phyloP scores from a whole-genome alignment of 2,888 invertebrate genomes.

The Diplazon laetatorius region DNA sequence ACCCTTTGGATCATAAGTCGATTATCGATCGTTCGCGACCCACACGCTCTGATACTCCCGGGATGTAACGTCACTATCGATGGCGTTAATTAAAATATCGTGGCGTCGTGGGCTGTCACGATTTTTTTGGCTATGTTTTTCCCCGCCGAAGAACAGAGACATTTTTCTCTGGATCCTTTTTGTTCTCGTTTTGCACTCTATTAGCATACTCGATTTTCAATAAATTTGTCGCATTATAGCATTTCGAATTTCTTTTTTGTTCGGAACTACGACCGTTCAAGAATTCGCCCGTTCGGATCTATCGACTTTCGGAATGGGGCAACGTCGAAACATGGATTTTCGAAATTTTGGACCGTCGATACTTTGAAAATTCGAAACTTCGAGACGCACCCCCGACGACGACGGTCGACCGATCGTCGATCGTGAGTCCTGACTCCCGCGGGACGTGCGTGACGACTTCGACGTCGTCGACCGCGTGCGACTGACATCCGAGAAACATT shows the following conservation, averaged over 20 bases:
- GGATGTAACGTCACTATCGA: slow-evolving; percentile 74
- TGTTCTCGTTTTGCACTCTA: slow-evolving; percentile 42
- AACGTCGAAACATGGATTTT: too few species aligned
- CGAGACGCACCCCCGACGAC: background rate
- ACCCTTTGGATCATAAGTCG: slow-evolving; percentile 52
- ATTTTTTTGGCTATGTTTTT: too few species aligned
- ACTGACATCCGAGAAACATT: slow-evolving; percentile 55
- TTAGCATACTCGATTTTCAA: slow-evolving; percentile 65
- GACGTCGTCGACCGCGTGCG: slow-evolving; percentile 54
- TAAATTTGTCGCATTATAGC: slow-evolving; percentile 39
- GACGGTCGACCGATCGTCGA: slow-evolving; percentile 48
- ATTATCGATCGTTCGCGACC: slow-evolving; percentile 63
- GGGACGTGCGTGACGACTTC: slow-evolving; percentile 56
- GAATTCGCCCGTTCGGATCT: too few species aligned
- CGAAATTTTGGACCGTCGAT: too few species aligned
- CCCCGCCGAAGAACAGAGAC: slow-evolving; percentile 36
- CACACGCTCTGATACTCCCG: slow-evolving; percentile 57
- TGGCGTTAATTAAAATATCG: slow-evolving; percentile 82
- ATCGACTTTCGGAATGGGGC: too few species aligned
- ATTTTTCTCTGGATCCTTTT: slow-evolving; percentile 45
- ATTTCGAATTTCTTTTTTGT: too few species aligned
- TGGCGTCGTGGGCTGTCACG: slow-evolving; percentile 72
- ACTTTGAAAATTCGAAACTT: too few species aligned
- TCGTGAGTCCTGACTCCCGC: slow-evolving; percentile 51
- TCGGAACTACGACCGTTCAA: too few species aligned